phyloP scores from a whole-genome alignment of 2,113 vertebrate species.

The Phyllostomus hastatus region DNA sequence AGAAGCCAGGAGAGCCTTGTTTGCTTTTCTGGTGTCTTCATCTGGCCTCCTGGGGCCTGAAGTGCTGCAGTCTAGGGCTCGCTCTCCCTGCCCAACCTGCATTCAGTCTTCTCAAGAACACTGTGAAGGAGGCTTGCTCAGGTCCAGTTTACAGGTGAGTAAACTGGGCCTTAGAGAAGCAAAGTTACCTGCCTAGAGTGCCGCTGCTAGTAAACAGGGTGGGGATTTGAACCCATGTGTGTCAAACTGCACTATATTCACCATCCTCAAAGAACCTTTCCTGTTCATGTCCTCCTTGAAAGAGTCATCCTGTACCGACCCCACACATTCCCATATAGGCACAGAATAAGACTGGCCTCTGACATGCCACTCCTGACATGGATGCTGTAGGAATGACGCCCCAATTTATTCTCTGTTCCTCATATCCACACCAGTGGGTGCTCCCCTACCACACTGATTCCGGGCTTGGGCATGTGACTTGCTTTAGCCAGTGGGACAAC shows the following conservation, averaged over 20 bases:
- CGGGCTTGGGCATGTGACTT: not conserved
- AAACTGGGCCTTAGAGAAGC: not conserved
- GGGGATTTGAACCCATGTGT: not conserved
- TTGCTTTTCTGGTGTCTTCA: not conserved
- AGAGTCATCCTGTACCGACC: rapidly evolving
- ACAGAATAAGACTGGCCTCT: not conserved
- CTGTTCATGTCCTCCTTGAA: not conserved
- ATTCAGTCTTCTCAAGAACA: not conserved
- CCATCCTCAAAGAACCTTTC: not conserved
- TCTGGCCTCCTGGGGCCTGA: not conserved
- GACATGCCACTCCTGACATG: not conserved
- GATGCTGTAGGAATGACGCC: not conserved
- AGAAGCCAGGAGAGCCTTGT: not conserved
- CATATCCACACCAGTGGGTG: not conserved
- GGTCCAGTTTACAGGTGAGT: not conserved
- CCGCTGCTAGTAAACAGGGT: not conserved
- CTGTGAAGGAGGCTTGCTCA: not conserved
- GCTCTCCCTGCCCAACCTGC: not conserved
- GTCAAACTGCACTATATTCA: not conserved
- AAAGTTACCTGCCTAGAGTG: not conserved
- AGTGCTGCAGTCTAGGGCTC: not conserved
- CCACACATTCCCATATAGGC: rapidly evolving
- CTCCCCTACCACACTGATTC: not conserved
- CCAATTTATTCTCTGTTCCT: not conserved
- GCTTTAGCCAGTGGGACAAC: not conserved